These are phyloP conservation scores for Iphiclides podalirius DNA, from an alignment of 2,888 invertebrate species.

Conservation along the genomic window DNA sequence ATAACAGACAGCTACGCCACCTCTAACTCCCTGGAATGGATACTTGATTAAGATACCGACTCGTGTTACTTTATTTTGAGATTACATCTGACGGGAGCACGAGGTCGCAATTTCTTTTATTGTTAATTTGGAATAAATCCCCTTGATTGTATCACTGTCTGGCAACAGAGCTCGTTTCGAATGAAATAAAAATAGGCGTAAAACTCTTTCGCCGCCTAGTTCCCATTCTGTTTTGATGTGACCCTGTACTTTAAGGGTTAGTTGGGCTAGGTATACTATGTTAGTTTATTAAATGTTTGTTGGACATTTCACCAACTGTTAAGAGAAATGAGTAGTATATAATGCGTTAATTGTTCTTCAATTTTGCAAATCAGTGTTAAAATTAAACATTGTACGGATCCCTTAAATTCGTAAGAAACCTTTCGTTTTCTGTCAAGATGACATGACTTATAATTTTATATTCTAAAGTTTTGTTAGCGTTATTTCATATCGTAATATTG, in stretches of 20 bases:
- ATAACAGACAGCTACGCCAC: slow-evolving; percentile 62
- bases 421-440: no score
- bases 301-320: no score
- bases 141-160: slow-evolving; percentile 31
- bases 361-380: no score
- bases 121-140: slow-evolving; percentile 52
- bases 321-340: no score
- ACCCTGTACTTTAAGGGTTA: not conserved
- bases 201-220: slow-evolving; percentile 10
- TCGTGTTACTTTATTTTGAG: slow-evolving; percentile 73
- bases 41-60: slow-evolving; percentile 73
- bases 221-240: not conserved
- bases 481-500: no score
- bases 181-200: slow-evolving; percentile 15
- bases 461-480: no score
- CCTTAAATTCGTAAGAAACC: no score
- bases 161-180: slow-evolving; percentile 12
- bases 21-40: slow-evolving; percentile 68
- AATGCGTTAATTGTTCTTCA: no score
- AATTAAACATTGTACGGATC: no score
- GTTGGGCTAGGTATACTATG: no score
- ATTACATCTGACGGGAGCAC: slow-evolving; percentile 60
- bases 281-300: no score
- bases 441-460: no score
- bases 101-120: slow-evolving; percentile 63